A percentile compares a stretch with the other conserved stretches of the same genome.
phyloP scores from a whole-genome alignment of 2,888 invertebrate species.

The Embidobia sp. region DNA sequence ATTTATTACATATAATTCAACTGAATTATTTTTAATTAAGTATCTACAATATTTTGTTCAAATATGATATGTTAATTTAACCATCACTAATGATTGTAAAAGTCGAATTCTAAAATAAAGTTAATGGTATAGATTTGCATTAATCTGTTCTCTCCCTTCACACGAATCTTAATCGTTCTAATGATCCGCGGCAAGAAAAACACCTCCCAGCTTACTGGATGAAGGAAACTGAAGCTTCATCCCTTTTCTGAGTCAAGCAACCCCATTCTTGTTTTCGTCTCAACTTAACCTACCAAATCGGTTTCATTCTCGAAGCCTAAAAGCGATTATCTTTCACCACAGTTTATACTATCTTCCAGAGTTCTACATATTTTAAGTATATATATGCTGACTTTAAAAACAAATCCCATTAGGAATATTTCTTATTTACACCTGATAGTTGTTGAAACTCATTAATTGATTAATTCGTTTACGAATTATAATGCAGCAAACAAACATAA shows the following conservation, averaged over 20 bases:
- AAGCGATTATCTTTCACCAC: conserved; percentile 69
- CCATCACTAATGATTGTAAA: too few relatives aligned
- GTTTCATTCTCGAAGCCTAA: conserved; percentile 70
- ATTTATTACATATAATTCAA: too few relatives aligned
- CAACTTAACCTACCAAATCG: conserved; percentile 70
- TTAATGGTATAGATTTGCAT: conserved; percentile 43
- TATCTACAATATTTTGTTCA: too few relatives aligned
- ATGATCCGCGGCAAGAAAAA: conserved; percentile 81
- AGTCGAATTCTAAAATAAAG: too few relatives aligned
- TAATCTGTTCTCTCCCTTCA: conserved; percentile 79
- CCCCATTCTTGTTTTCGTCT: conserved; percentile 69
- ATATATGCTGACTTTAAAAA: too few relatives aligned
- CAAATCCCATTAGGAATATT: too few relatives aligned
- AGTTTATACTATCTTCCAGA: conserved; percentile 39
- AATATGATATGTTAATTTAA: too few relatives aligned
- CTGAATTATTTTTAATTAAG: too few relatives aligned
- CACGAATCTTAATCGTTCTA: conserved; percentile 80
- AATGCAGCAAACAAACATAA: too few relatives aligned
- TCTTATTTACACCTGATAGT: too few relatives aligned
- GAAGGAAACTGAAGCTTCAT: conserved; percentile 77
- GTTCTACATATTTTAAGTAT: neutral
- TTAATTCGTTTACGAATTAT: too few relatives aligned
- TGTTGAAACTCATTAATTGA: too few relatives aligned
- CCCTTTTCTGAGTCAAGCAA: conserved; percentile 72
- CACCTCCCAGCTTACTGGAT: conserved; percentile 74